These are phyloP conservation scores for roundworm (Caenorhabditis elegans) DNA, from an alignment of 1,140 invertebrate species.

Conservation along the genomic window WBcel235 BX284605.5:4002501-4003000, in stretches of 20 bases:
- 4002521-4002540: constrained; percentile 8
- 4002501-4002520: constrained; percentile 20
- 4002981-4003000: constrained; percentile 25
- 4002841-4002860: background rate
- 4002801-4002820: background rate
- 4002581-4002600: background rate
- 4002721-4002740: background rate
- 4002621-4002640: background rate
- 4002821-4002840: constrained; percentile 14
- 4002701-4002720: too few relatives aligned
- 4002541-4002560: constrained; percentile 16
- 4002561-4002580: background rate
- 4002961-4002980: background rate
- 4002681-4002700: too few relatives aligned
- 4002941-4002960: background rate
- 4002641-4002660: background rate
- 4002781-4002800: constrained; percentile 18
- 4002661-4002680: background rate
- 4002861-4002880: background rate
- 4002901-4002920: background rate
- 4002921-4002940: background rate
- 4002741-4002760: background rate
- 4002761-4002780: background rate
- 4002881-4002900: constrained; percentile 22
- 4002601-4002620: background rate